Evolutionary conservation across 2,888 invertebrate species (phyloP).

Genomic region (Sphaeridia pumilis): DNA sequence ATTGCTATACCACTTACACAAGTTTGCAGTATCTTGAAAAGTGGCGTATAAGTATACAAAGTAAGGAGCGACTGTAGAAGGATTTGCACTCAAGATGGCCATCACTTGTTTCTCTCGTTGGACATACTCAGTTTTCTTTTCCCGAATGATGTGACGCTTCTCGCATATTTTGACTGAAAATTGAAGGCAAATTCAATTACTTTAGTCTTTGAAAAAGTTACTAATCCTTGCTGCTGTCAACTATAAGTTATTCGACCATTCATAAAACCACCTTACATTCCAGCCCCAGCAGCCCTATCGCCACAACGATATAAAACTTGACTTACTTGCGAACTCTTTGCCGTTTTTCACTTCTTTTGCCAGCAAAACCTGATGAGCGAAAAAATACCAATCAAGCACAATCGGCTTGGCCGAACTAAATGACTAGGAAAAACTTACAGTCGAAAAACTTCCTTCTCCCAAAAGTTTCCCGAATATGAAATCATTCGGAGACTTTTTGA

Average conservation of each 20-base stretch:
- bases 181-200: not conserved
- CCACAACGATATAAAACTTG: too few relatives aligned
- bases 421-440: constrained; percentile 47
- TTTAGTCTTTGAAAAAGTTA: not conserved
- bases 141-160: constrained; percentile 81
- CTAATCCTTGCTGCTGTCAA: too few relatives aligned
- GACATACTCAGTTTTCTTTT: constrained; percentile 86
- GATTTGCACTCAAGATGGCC: constrained; percentile 59
- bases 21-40: constrained; percentile 83
- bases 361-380: constrained; percentile 59
- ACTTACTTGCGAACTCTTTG: constrained; percentile 90
- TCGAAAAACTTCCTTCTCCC: constrained; percentile 95
- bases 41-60: constrained; percentile 91
- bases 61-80: constrained; percentile 56
- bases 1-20: constrained; percentile 49
- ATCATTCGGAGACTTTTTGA: constrained; percentile 68
- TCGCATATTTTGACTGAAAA: constrained; percentile 92
- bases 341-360: constrained; percentile 81
- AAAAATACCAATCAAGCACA: constrained; percentile 13
- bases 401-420: not conserved
- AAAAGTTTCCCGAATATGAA: constrained; percentile 90
- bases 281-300: too few relatives aligned
- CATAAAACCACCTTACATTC: too few relatives aligned
- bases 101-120: constrained; percentile 89
- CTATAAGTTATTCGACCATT: too few relatives aligned